Evolutionary conservation across 1,140 invertebrate species (phyloP), one percentile per base, ranked within the genome.

Genomic region (Dreissena polymorpha): DNA sequence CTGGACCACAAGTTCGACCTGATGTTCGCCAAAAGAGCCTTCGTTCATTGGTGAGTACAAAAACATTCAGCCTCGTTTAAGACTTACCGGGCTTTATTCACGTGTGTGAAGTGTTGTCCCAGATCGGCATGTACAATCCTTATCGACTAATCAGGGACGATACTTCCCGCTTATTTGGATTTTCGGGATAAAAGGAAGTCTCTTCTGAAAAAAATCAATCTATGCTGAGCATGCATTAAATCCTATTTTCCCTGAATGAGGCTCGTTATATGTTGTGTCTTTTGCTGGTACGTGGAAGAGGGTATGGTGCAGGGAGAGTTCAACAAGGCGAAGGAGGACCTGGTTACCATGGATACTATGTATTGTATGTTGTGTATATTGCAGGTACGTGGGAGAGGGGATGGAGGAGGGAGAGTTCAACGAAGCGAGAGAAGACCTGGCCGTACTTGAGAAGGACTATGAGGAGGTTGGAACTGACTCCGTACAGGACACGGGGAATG

Each of bases 361-460:
- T 91, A 96, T 60, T 63, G 10, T 63, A 63, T 25, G 23, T 25
- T 63, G 60, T 63, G 23, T 63, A 10, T 63, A 7, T 63, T 25
- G 10, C 39, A 39, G 39, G 39, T 72, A 96, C 95, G 89, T 93
- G 51, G 92, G 93, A 51, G 93, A 94, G 86, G 96, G 96, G 85
- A 96, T 96, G 95, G 95, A 95, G 89, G 95, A 96, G 93, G 91
- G 88, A 55, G 92, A 92, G 81, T 91, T 92, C 71, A 80, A 86
- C 10, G 96, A 97, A 91, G 97, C 97, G 63, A 95, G 96, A 88
- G 96, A 97, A 96, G 97, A 93, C 92, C 91, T 96, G 85, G 95
- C 95, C 27, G 95, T 94, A 75, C 91, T 95, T 94, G 95, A 91
- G 95, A 96, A 96, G 92, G 96, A 97, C 92, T 97, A 97, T 91